Evolutionary conservation across 2,797 vertebrate species (phyloP), one percentile per base, ranked within the genome.

Genomic region (Orestias chungarensis): DNA sequence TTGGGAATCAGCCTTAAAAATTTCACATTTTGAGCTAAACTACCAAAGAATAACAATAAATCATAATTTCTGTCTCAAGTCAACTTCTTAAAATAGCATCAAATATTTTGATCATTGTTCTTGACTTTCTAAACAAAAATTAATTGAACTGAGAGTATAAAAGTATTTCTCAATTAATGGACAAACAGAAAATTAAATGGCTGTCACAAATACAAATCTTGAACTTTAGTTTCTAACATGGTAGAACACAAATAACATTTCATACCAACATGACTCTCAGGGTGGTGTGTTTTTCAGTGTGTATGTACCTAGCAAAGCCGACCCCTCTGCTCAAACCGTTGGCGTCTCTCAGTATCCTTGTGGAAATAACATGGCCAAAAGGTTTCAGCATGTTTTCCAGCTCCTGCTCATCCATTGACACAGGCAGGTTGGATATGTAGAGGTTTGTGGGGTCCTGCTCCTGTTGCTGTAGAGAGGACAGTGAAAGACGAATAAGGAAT

Each of bases 351-450:
- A 99, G 95, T 94, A 99, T 98, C 89, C 98, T 94, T 50, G 98
- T 99, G 78, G 98, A 99, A 90, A 99, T 98, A 81, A 99, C 98
- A 27, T 99, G 98, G 88, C 98, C 97, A 23, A 98, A 99, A 47
- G 97, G 97, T 91, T 99, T 99, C 90, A 99, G 95, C 97, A 98
- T 98, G 85, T 97, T 98, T 96, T 99, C 97, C 91, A 99, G 93
- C 88, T 99, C 97, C 91, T 99, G 97, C 84, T 99, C 98, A 68
- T 99, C 98, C 97, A 99, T 99, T 76, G 96, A 97, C 88, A 98
- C 95, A 0, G 97, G 98, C 86, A 99, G 95, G 92, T 99, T 99
- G 79, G 98, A 99, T 93, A 99, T 99, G 94, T 99, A 99, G 40
- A 99, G 94, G 90, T 99, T 99, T 86, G 98, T 99, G 81, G 98